Evolutionary conservation across 2,113 vertebrate genomes (phyloP).

Genomic region (Notarius lentiginosus): DNA sequence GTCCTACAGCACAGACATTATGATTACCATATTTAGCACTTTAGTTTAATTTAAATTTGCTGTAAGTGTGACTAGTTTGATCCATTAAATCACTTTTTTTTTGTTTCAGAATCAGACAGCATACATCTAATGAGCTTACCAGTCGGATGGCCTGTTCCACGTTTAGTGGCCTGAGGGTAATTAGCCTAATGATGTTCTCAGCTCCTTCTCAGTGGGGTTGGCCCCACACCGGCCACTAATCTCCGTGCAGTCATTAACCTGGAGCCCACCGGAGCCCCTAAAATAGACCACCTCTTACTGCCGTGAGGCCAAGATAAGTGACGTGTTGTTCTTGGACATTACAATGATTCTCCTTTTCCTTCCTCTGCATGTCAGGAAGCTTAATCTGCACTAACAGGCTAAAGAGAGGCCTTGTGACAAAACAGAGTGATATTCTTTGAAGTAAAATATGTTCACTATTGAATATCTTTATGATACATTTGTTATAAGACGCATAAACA

Average conservation of each 20-base stretch:
- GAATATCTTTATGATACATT: not conserved
- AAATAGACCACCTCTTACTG: conserved; percentile 36
- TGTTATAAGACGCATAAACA: not conserved
- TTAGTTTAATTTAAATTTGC: not conserved
- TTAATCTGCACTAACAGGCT: conserved; percentile 66
- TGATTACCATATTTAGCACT: not conserved
- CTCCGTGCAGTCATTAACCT: conserved; percentile 75
- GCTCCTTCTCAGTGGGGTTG: conserved; percentile 58
- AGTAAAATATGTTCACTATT: not conserved
- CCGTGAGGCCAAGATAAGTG: conserved; percentile 43
- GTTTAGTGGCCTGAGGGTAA: conserved; percentile 54
- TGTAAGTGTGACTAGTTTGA: not conserved
- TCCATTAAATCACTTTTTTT: conserved; percentile 1
- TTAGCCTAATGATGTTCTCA: conserved; percentile 65
- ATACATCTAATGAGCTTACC: conserved; percentile 37
- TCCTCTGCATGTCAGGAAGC: conserved; percentile 64
- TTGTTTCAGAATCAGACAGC: conserved; percentile 32
- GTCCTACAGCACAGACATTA: not conserved
- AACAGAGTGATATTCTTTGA: not conserved
- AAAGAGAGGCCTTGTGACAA: conserved; percentile 28
- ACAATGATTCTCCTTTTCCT: conserved; percentile 72
- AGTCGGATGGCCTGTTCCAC: conserved; percentile 13
- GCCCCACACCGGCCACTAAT: conserved; percentile 68
- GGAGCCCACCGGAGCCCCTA: conserved; percentile 46
- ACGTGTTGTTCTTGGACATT: conserved; percentile 63